A percentile compares a stretch with the other conserved stretches of the same genome.
These are phyloP conservation scores for Papilio polytes DNA, from an alignment of 1,140 invertebrate species.

Conservation along the genomic window DNA sequence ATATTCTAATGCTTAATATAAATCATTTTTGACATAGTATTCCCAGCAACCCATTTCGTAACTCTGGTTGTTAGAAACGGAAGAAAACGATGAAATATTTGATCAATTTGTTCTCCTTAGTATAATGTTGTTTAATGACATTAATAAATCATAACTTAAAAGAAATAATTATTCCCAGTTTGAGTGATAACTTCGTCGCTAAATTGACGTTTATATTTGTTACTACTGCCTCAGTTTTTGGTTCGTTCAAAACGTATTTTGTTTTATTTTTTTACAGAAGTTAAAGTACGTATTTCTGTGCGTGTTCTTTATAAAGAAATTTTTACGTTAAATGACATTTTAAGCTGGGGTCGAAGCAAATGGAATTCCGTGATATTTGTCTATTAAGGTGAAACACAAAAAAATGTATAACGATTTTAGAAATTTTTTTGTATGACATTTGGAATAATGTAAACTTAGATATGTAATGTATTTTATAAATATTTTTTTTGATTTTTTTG, in stretches of 20 bases:
- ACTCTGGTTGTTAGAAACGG: neutral
- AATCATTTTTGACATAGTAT: conserved; percentile 1
- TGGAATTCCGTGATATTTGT: neutral
- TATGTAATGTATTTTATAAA: too few species aligned
- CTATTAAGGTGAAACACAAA: too few species aligned
- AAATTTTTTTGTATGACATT: too few species aligned
- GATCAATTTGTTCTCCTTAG: neutral
- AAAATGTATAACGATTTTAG: too few species aligned
- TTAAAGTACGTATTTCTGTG: too few species aligned
- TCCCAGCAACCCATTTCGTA: neutral
- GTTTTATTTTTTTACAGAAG: too few species aligned
- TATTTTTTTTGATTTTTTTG: neutral
- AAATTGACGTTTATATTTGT: too few species aligned
- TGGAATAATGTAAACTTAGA: too few species aligned
- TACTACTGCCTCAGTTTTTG: too few species aligned
- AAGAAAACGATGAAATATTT: neutral
- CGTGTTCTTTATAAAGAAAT: too few species aligned
- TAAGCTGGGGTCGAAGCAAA: neutral
- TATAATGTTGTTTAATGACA: neutral
- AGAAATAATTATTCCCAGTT: neutral
- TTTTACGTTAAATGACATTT: neutral
- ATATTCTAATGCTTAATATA: neutral
- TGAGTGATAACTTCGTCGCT: neutral
- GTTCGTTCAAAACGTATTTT: too few species aligned
- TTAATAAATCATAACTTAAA: neutral